Evolutionary conservation across 2,113 vertebrate genomes (phyloP).

Genomic region (Sturnira hondurensis): DNA sequence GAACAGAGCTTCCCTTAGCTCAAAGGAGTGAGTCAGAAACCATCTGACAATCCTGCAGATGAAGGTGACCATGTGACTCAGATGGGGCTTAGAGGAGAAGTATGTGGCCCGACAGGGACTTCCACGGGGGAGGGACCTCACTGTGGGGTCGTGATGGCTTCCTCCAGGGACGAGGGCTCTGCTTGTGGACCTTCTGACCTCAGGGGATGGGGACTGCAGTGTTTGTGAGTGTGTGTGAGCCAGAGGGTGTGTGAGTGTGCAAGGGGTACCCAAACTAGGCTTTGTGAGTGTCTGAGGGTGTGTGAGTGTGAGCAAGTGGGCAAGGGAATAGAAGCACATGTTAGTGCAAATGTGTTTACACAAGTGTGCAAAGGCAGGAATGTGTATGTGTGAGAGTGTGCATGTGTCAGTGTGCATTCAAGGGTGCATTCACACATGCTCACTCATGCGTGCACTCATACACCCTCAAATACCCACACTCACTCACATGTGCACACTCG

Average conservation of each 20-base stretch:
- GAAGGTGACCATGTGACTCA: accelerated
- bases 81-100: not conserved
- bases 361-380: no score
- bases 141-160: accelerated
- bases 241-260: no score
- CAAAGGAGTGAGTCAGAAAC: not conserved
- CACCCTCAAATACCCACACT: no score
- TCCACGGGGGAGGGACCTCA: no score
- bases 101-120: accelerated
- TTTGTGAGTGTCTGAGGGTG: not conserved
- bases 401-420: not conserved
- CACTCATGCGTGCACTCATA: no score
- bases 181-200: no score
- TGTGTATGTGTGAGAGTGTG: not conserved
- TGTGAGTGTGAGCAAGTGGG: no score
- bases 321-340: no score
- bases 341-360: no score
- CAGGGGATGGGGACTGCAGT: not conserved
- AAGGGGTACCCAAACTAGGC: not conserved
- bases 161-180: not conserved
- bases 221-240: not conserved
- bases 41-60: accelerated
- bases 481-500: no score
- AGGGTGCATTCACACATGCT: no score
- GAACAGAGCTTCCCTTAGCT: accelerated